Evolutionary conservation across 2,113 vertebrate species (phyloP), one percentile per base, ranked within the genome.

Genomic region (Tetrax tetrax): DNA sequence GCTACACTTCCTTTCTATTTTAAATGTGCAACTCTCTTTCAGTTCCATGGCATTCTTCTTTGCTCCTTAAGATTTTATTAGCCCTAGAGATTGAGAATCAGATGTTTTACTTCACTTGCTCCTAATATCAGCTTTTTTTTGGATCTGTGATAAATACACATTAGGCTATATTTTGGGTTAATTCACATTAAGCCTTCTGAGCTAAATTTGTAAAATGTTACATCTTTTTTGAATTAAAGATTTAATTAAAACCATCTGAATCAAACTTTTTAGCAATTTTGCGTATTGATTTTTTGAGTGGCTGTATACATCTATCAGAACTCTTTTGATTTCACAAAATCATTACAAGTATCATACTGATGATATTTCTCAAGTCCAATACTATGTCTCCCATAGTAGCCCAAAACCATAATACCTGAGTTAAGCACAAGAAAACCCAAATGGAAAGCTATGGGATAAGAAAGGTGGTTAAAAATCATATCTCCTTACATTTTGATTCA

Each of bases 11-110:
- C 31, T 93, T 87, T 80, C 24, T 77, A 6, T 72, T 93, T 96
- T 48, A 45, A 72, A 13, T 41, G 6, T 47, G 9, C 59, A 23
- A 69, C 13, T 29, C 7, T 28, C 38, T 38, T 29, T 71, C 28
- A 5, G 11, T 87, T 63, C 20, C 28, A 43, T 0, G 0, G 2
- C 12, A 71, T 71, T 89, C 23, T 28, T 74, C 48, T 56, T 87
- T 70, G 4, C 8, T 78, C 22, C 31, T 48, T 31, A 75, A 61
- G 27, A 56, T 41, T 74, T 53, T 33, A 33, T 14, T 56, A 57
- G 27, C 9, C 35, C 19, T 25, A 43, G 23, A 24, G 31, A 76
- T 23, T 0, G 1, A 88, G 59, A 85, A 83, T 63, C 38, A 77
- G 20, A n/a, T 37, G 12, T 4, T 50, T 88, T 56, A 14, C 6